Percentiles rank a stretch among this genome's conserved stretches.
phyloP scores from a whole-genome alignment of 2,888 invertebrate genomes.

The Tholera decimalis region DNA sequence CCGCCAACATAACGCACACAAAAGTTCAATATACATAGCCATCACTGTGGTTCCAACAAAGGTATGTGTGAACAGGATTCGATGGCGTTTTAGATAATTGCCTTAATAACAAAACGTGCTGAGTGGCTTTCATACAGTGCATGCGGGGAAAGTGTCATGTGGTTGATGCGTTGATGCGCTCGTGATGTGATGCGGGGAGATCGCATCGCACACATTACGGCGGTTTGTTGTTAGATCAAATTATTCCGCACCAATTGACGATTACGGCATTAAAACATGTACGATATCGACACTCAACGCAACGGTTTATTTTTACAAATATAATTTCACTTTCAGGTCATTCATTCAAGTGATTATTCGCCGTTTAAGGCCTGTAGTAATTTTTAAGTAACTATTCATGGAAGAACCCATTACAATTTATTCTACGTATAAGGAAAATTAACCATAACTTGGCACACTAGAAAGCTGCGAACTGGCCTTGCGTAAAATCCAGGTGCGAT shows the following conservation, averaged over 20 bases:
- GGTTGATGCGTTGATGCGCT: conserved; percentile 55
- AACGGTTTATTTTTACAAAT: conserved; percentile 11
- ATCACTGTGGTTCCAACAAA: conserved; percentile 31
- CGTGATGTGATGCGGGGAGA: conserved; percentile 55
- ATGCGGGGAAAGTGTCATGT: conserved; percentile 72
- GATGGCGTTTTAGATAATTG: conserved; percentile 64
- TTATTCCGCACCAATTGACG: conserved; percentile 40
- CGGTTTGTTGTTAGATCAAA: conserved; percentile 42
- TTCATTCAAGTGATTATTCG: neutral
- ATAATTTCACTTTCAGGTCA: conserved; percentile 18
- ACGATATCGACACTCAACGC: conserved; percentile 12
- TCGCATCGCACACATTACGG: conserved; percentile 61
- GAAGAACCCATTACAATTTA: neutral
- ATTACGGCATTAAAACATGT: conserved; percentile 22
- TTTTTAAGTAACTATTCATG: neutral
- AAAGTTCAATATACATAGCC: conserved; percentile 26
- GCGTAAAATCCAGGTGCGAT: conserved; percentile 18
- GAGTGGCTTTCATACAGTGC: conserved; percentile 66
- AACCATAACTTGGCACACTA: neutral
- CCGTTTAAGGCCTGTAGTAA: neutral
- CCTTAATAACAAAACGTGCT: conserved; percentile 56
- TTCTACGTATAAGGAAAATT: conserved; percentile 18
- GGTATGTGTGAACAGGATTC: conserved; percentile 52
- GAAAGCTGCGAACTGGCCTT: conserved; percentile 6
- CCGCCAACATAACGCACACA: conserved; percentile 9